Base-by-base conservation (phyloP, 2,113 vertebrate species). In the Labeo rohita region DNA sequence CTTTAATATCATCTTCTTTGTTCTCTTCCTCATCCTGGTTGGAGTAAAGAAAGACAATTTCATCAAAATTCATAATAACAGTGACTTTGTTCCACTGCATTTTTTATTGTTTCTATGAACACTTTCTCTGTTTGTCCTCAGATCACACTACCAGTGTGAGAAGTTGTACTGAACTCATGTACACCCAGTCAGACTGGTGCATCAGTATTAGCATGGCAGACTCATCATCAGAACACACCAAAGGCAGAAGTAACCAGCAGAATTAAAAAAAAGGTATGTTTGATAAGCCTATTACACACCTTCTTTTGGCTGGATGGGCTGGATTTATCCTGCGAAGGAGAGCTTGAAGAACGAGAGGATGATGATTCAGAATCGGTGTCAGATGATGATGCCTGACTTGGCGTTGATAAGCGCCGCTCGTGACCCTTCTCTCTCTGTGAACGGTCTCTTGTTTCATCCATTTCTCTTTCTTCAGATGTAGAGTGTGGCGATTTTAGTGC, bases 291-390 rank as follows among this genome's bases (percentile, higher is more conserved):
- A 80, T 87, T 36, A 94, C 93, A 93, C 80, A 94, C 95, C 94
- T 95, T 94, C 84, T 91, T 85, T 85, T 91, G 85, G 84, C 18
- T 85, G 59, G 88, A 85, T 82, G 85, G 85, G 54, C 81, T 87
- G 65, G 85, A 88, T 88, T 93, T 92, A 36, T 89, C 87, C 34
- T 59, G 70, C 1, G 90, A 91, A 50, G 93, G 90, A 1, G 92
- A 93, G 2, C 89, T 91, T 3, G 88, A 91, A 43, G 94, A 93
- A 8, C 90, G 92, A 11, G 10, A 88, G 43, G 95, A 93, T 21
- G 94, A 94, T 1, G 94, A 93, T 72, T 92, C 92, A 74, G 94
- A 94, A 87, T 95, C 94, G 3, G 94, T 93, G 87, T 95, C 95
- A 6, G 94, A 95, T 54, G 93, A 93, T 43, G 94, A 94, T 54